These are phyloP conservation scores for Ammodytes marinus DNA, from an alignment of 2,113 vertebrate genomes.

Conservation along the genomic window DNA sequence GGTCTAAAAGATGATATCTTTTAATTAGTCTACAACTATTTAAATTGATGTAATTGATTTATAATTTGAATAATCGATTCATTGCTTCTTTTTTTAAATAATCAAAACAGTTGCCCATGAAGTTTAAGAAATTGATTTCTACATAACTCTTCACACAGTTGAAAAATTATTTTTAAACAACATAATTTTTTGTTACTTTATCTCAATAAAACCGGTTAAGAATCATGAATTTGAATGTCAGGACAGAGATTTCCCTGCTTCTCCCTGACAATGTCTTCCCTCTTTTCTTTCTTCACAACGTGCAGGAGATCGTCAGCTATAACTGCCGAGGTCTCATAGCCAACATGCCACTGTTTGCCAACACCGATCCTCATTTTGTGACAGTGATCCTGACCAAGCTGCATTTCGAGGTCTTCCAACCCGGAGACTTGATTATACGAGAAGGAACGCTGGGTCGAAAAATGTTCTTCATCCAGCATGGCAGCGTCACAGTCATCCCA, in stretches of 20 bases:
- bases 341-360: constrained; percentile 97
- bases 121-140: neutral
- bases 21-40: too few species aligned
- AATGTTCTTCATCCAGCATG: constrained; percentile 99
- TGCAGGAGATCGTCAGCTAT: constrained; percentile 96
- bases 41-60: too few species aligned
- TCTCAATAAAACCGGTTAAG: neutral
- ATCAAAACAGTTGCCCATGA: too few species aligned
- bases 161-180: neutral
- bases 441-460: constrained; percentile 96
- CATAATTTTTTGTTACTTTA: neutral
- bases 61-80: neutral
- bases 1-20: too few species aligned
- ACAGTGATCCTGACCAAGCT: constrained; percentile 96
- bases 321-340: constrained; percentile 96
- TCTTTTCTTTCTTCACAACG: constrained; percentile 31
- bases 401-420: constrained; percentile 95
- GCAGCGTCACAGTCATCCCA: constrained; percentile 92
- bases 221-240: neutral
- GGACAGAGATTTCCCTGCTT: neutral
- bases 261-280: neutral
- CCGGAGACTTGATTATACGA: constrained; percentile 92
- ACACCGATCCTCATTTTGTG: constrained; percentile 97
- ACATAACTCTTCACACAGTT: neutral
- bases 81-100: neutral